Evolutionary conservation across 2,113 vertebrate genomes (phyloP).

Genomic region (Cyanoderma ruficeps): DNA sequence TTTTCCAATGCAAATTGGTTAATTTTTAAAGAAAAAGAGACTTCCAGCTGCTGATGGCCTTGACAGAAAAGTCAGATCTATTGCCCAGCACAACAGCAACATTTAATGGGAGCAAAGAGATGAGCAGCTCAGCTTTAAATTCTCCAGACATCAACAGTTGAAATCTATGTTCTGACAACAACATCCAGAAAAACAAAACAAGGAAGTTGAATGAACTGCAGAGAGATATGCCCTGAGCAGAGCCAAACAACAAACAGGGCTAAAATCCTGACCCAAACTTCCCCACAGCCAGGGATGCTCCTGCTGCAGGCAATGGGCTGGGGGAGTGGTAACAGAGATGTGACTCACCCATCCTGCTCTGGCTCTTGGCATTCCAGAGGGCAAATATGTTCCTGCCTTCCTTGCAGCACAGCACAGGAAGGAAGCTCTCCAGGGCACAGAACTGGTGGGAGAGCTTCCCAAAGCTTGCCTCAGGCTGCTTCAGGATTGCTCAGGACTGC

Average conservation of each 20-base stretch:
- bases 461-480: background rate
- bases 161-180: background rate
- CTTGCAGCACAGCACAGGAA: background rate
- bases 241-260: background rate
- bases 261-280: background rate
- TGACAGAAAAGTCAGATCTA: background rate
- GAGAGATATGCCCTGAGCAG: background rate
- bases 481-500: background rate
- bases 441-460: background rate
- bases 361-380: background rate
- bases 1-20: background rate
- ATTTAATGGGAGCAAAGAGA: background rate
- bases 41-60: constrained; percentile 7
- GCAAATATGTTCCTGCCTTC: background rate
- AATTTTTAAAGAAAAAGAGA: background rate
- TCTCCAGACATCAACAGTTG: background rate
- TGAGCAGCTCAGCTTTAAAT: constrained; percentile 13
- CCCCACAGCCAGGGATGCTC: background rate
- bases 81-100: background rate
- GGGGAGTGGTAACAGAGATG: background rate
- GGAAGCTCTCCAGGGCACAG: background rate
- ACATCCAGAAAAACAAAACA: constrained; percentile 3
- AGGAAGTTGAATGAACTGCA: constrained; percentile 38
- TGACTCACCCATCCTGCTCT: background rate
- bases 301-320: background rate